Base-by-base conservation (phyloP, 2,113 vertebrate genomes). In the Barnardius zonarius region DNA sequence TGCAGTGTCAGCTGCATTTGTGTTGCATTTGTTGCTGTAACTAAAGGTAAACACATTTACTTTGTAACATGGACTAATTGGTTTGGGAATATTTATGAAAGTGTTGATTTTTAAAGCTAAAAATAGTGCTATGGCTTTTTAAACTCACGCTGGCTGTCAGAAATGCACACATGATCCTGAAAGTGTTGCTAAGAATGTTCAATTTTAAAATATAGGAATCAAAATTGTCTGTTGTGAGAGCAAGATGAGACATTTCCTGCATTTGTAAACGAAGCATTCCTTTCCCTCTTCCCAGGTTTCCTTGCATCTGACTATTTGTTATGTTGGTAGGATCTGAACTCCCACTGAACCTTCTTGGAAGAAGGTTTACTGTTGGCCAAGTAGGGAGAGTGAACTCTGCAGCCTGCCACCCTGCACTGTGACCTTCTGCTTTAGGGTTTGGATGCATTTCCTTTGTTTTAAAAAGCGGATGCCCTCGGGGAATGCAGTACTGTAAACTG, bases 71-170 rank as follows among this genome's bases (percentile, higher is more conserved):
- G 30, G 95, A 92, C 92, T 98, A 98, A 98, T 98, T 97, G 92
- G 93, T 97, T 97, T 98, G 97, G 97, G 98, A 98, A 93, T 98
- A 97, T 98, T 98, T 98, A 97, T 97, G 93, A 91, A 96, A 97
- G 94, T 92, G 95, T 93, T 97, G 93, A 96, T 97, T 97, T 94
- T 98, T 96, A 91, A 96, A 95, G 91, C 96, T 98, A 97, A 97
- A 98, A 97, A 98, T 98, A 98, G 97, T 28, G 6, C 9, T 13
- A 2, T 75, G 86, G 93, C 93, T 97, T 92, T 97, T 97, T 48
- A 96, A 97, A 84, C 61, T 93, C 88, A 84, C 96, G 96, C 91
- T 97, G 90, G 62, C 95, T 98, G 97, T 98, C 97, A 98, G 90
- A 97, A 96, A 85, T 93, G 96, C 82, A 97, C 95, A 95, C 9